Evolutionary conservation across 2,113 vertebrate species (phyloP).

Genomic region (Chlamydotis undulata): DNA sequence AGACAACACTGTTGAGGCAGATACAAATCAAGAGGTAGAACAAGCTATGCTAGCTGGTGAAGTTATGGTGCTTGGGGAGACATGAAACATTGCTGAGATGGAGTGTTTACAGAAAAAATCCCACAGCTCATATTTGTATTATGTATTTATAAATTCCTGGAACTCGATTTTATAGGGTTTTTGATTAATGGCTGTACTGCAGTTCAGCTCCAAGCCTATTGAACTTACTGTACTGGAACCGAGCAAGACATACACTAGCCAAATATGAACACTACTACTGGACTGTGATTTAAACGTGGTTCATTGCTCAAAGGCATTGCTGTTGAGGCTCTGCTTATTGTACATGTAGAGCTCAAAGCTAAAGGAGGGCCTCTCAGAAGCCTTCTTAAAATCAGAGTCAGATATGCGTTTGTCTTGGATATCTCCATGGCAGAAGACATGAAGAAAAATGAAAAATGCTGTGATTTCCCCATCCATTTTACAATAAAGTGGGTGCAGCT

Average conservation of each 20-base stretch:
- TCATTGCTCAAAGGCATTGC: conserved; percentile 4
- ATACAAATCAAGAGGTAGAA: neutral
- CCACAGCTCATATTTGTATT: conserved; percentile 47
- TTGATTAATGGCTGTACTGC: conserved; percentile 50
- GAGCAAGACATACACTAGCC: neutral
- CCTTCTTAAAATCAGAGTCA: neutral
- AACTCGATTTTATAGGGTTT: conserved; percentile 59
- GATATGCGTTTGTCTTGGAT: neutral
- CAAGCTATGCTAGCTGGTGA: neutral
- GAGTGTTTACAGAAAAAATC: conserved; percentile 58
- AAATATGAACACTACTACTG: conserved; percentile 16
- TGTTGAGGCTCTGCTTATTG: conserved; percentile 26
- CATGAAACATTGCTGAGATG: neutral
- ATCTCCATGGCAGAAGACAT: neutral
- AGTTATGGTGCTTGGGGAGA: neutral
- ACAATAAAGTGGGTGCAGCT: neutral
- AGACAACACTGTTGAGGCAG: neutral
- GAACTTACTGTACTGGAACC: conserved; percentile 48
- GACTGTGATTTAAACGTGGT: conserved; percentile 15
- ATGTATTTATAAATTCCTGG: conserved; percentile 60
- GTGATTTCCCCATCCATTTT: neutral
- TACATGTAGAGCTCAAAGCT: neutral
- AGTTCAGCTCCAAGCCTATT: conserved; percentile 29
- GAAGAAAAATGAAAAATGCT: neutral
- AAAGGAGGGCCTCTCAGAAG: neutral